Evolutionary conservation across 2,888 invertebrate species (phyloP), one percentile per base, ranked within the genome.

Genomic region (Erynnis tages): DNA sequence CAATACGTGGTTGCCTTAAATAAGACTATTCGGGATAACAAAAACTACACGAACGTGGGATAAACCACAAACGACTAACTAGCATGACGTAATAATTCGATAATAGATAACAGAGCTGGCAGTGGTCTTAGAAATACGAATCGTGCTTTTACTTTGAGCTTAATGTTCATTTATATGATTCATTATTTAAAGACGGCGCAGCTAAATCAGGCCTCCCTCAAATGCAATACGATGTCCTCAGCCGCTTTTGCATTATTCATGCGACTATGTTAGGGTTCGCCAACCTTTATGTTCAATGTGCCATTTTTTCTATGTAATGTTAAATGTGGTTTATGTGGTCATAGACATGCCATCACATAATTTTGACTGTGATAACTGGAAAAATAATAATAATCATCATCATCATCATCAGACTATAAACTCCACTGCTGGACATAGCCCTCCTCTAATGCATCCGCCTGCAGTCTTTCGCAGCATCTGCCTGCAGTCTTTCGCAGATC

Each of bases 221-320:
- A 65, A 66, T 64, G 52, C 63, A 65, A 55, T 54, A 59, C 60
- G 67, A 67, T 67, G 59, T 59, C 67, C 63, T 65, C 61, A 52
- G 56, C 58, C 21, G 48, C 55, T 56, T 19, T 55, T 67, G 62
- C 63, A 67, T 69, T 63, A 70, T 68, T 67, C 67, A 68, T 66
- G 32, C 38, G 25, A 54, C 48, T 44, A n/a, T n/a, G n/a, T n/a
- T n/a, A n/a, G n/a, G n/a, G n/a, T n/a, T n/a, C n/a, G n/a, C n/a
- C n/a, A n/a, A n/a, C n/a, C n/a, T n/a, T n/a, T n/a, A n/a, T n/a
- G n/a, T n/a, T n/a, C n/a, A n/a, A n/a, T n/a, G n/a, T n/a, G n/a
- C n/a, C n/a, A n/a, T n/a, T n/a, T n/a, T n/a, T n/a, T n/a, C n/a
- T n/a, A n/a, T n/a, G n/a, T n/a, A n/a, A n/a, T n/a, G n/a, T n/a